Base-by-base conservation (phyloP, 2,797 vertebrate genomes). In the Phaenicophaeus curvirostris region DNA sequence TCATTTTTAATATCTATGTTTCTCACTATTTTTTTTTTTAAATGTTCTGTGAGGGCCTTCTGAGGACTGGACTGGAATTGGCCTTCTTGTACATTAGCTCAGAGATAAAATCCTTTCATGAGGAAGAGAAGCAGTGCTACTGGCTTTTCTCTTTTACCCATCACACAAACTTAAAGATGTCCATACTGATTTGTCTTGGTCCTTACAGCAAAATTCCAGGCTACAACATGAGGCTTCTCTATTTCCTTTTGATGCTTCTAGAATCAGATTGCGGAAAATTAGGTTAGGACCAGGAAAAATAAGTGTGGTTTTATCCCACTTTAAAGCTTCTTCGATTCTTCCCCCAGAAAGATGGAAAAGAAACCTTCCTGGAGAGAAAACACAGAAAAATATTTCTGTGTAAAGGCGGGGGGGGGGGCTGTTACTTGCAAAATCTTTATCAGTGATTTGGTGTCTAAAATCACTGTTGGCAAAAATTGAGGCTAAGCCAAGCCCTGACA, bases 21-120 rank as follows among this genome's bases (percentile, higher is more conserved):
- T 85, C 50, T 76, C 33, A 58, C 20, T 51, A 23, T 3, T 21
- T n/a, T 46, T 54, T 33, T 30, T 41, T 13, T 3, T 92, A 94
- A 79, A 86, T 61, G 8, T 93, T 89, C 84, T 89, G 61, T 80
- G 72, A 87, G 68, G 95, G 42, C 37, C 78, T 90, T 88, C 71
- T 63, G 80, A 95, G 67, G 50, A 71, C 57, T 67, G n/a, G 41
- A 65, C 41, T 72, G 68, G 84, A 95, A 88, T 42, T 86, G 62
- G 69, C 65, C 58, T 86, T 83, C 78, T 89, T 82, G 44, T 77
- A 63, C 61, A 11, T 67, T 51, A 94, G 35, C 53, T 77, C 57
- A 61, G 75, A 89, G 65, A 89, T 93, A 44, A 90, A 82, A 82
- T 42, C 57, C 51, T 85, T 82, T 58, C 13, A 2, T 0, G 7